Conservation (phyloP, 1,140 invertebrate species). For the Drosophila rufa region DNA sequence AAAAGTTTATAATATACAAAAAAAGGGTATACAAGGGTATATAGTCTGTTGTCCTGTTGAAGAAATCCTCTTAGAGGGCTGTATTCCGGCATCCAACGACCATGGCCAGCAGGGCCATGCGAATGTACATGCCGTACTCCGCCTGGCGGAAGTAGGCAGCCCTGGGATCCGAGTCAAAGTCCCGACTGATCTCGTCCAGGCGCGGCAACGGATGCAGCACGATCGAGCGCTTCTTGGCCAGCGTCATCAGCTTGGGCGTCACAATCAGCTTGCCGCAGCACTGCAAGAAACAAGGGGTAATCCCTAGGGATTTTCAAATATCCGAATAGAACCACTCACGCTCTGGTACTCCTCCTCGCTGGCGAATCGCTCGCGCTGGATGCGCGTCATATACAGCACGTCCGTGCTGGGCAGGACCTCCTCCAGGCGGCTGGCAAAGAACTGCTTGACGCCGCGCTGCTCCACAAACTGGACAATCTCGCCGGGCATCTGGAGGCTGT, state of each 20-base stretch:
- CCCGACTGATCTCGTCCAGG: constrained; percentile 96
- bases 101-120: constrained; percentile 98
- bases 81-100: constrained; percentile 89
- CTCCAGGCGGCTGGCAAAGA: constrained; percentile 90
- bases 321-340: constrained; percentile 23
- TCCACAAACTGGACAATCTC: constrained; percentile 92
- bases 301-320: not conserved
- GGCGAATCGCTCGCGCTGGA: constrained; percentile 97
- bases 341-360: constrained; percentile 94
- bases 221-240: constrained; percentile 96
- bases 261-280: constrained; percentile 94
- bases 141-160: constrained; percentile 99
- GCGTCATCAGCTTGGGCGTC: constrained; percentile 97
- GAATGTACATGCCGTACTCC: constrained; percentile 98
- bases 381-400: constrained; percentile 99
- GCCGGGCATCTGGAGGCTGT: constrained; percentile 95
- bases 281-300: constrained; percentile 65
- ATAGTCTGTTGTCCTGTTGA: not conserved
- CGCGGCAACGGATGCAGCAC: constrained; percentile 99
- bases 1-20: constrained; percentile 2
- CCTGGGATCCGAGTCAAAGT: constrained; percentile 97
- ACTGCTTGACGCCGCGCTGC: constrained; percentile 92
- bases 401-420: constrained; percentile 96
- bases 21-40: not conserved
- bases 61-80: constrained; percentile 27